Conservation (phyloP, 2,888 invertebrate genomes). For the Poecilus cupreus region DNA sequence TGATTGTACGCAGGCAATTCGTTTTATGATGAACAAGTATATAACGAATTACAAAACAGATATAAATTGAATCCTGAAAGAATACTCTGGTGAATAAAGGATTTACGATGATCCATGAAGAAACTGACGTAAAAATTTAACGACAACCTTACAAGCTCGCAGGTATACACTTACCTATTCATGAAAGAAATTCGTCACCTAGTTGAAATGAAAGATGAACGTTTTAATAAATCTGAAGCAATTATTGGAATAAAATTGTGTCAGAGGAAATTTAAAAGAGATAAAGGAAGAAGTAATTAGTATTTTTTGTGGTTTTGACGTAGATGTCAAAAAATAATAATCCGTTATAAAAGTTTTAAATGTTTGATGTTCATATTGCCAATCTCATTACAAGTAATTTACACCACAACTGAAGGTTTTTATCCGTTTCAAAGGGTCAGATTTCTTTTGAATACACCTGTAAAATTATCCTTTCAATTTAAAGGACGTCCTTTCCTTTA, state of each 20-base stretch:
- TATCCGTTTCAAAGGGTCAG: background rate
- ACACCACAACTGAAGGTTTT: background rate
- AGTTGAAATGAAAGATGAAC: too few relatives aligned
- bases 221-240: too few relatives aligned
- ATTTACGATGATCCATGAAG: constrained; percentile 46
- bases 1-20: constrained; percentile 33
- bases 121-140: constrained; percentile 52
- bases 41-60: constrained; percentile 40
- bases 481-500: background rate
- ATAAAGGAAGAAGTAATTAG: too few relatives aligned
- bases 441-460: background rate
- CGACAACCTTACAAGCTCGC: constrained; percentile 16
- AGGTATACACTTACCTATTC: too few relatives aligned
- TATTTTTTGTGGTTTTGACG: too few relatives aligned
- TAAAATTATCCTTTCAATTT: background rate
- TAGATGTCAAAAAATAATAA: background rate
- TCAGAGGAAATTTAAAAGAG: too few relatives aligned
- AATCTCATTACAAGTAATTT: background rate
- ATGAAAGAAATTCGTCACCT: too few relatives aligned
- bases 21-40: constrained; percentile 50
- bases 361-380: background rate
- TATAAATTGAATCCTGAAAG: constrained; percentile 42
- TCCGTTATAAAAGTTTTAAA: background rate
- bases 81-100: constrained; percentile 33
- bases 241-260: too few relatives aligned